phyloP scores from a whole-genome alignment of 2,888 invertebrate genomes.

The Drosophila paracracens region DNA sequence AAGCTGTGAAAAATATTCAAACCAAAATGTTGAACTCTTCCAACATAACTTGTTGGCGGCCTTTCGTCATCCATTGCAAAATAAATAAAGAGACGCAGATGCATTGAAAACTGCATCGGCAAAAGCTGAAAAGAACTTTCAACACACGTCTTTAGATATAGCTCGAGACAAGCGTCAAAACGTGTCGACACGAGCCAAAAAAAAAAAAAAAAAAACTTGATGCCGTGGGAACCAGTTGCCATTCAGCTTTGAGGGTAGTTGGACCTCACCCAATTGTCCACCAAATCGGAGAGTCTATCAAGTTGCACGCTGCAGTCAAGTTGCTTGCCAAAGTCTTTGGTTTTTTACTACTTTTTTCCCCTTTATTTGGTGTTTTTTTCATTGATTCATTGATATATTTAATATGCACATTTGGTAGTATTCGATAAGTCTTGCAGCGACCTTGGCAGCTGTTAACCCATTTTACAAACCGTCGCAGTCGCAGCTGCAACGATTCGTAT shows the following conservation, averaged over 20 bases:
- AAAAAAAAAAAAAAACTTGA: background rate
- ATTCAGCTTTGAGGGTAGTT: background rate
- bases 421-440: slow-evolving; percentile 46
- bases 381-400: slow-evolving; percentile 21
- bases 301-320: slow-evolving; percentile 27
- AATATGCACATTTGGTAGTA: slow-evolving; percentile 33
- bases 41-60: slow-evolving; percentile 3
- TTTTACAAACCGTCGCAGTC: slow-evolving; percentile 42
- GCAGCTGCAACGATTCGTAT: slow-evolving; percentile 68
- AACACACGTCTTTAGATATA: slow-evolving; percentile 19
- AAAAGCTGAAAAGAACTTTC: slow-evolving; percentile 41
- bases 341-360: slow-evolving; percentile 17
- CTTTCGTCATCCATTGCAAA: slow-evolving; percentile 27
- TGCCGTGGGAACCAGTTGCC: slow-evolving; percentile 36
- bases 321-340: slow-evolving; percentile 64
- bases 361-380: slow-evolving; percentile 6
- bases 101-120: slow-evolving; percentile 31
- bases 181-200: slow-evolving; percentile 6
- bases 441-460: slow-evolving; percentile 70
- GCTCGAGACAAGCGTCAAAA: background rate
- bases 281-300: background rate
- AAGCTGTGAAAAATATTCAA: background rate
- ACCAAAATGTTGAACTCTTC: background rate
- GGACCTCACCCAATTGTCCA: slow-evolving; percentile 12
- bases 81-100: slow-evolving; percentile 13